phyloP scores from a whole-genome alignment of 2,797 vertebrate genomes.

The Bufotes viridis region DNA sequence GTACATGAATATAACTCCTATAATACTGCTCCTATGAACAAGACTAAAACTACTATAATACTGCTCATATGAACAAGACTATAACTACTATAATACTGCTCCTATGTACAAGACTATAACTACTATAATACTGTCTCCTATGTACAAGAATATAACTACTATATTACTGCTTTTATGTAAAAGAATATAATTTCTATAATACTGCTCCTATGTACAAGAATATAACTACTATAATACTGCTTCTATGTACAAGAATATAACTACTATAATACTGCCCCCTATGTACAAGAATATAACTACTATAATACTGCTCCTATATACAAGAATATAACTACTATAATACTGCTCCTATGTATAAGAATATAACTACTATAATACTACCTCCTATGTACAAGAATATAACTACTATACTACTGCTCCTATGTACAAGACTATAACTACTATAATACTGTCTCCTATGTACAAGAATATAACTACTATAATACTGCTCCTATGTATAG shows the following conservation, averaged over 20 bases:
- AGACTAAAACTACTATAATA: conserved; percentile 1
- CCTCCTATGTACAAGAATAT: neutral
- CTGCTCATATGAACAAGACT: neutral
- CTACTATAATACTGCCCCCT: conserved; percentile 1
- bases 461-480: conserved; percentile 18
- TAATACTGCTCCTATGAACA: neutral
- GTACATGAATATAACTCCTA: conserved; percentile 3
- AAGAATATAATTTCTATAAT: conserved; percentile 17
- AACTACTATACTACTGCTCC: neutral
- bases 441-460: conserved; percentile 6
- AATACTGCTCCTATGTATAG: neutral
- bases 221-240: conserved; percentile 13
- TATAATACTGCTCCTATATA: conserved; percentile 2
- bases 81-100: neutral
- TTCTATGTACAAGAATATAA: neutral
- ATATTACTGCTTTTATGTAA: neutral
- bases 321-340: neutral
- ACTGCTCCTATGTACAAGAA: conserved; percentile 7
- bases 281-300: conserved; percentile 2
- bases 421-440: conserved; percentile 9
- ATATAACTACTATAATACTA: conserved; percentile 5
- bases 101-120: conserved; percentile 8
- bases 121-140: neutral
- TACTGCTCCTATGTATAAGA: conserved; percentile 1
- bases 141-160: neutral